Evolutionary conservation across 2,888 invertebrate genomes (phyloP), one percentile per base, ranked within the genome.

Genomic region (Melieria crassipennis): DNA sequence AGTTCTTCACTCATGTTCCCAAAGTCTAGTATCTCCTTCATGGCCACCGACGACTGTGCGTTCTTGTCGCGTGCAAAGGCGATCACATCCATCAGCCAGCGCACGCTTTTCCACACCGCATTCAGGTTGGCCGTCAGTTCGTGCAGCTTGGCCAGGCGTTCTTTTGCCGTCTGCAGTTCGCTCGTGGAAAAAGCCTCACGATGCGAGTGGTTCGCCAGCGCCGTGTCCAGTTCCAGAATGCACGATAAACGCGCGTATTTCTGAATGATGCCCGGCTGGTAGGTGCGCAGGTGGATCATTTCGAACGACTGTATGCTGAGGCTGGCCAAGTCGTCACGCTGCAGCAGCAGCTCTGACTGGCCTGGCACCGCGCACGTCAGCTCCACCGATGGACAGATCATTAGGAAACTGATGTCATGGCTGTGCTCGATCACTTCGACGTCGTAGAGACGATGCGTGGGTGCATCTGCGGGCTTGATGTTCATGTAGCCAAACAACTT

Each of bases 31-130:
- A 87, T 84, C 63, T 87, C 84, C 11, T 80, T 81, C 83, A 87
- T 85, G 10, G 82, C 79, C 75, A 87, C 76, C 78, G 86, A 84
- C 76, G 86, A 78, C 76, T 86, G 78, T 76, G 86, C 79, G 30
- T 88, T 88, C 56, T 93, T 91, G 82, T 98, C 98, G 73, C 99
- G 90, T 0, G 98, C 97, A 84, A 96, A 96, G 0, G 95, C 92
- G 69, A 99, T 96, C 6, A 98, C 93, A 83, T 98, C 97, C 91
- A 97, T 95, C 30, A 99, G 90, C 99, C 99, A 99, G 16, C 99
- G 91, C 58, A 96, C 93, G 30, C 93, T 92, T 82, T 96, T 96
- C 99, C 99, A 99, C 4, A 96, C 92, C 0, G 91, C 87, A 81
- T 98, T 98, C 61, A 98, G 88, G 80, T 92, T 94, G 48, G 91